These are phyloP conservation scores for Planiliza haematocheilus DNA, from an alignment of 2,113 vertebrate species.

Conservation along the genomic window DNA sequence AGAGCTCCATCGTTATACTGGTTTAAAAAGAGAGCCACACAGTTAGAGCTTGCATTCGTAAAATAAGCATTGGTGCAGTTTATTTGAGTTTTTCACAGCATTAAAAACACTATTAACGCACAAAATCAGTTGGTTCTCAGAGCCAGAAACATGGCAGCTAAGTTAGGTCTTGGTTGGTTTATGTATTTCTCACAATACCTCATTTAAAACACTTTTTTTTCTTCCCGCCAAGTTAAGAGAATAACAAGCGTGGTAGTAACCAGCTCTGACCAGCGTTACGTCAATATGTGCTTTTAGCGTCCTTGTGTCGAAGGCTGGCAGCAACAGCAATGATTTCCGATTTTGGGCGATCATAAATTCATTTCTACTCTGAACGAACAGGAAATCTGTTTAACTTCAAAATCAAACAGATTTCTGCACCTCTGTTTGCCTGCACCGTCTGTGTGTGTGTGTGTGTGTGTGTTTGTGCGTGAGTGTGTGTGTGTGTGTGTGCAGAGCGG, in stretches of 20 bases:
- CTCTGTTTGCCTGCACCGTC: slow-evolving; percentile 31
- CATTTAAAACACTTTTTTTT: neutral
- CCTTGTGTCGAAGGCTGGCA: slow-evolving; percentile 9
- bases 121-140: neutral
- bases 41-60: too few species aligned
- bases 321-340: slow-evolving; percentile 14
- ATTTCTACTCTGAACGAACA: slow-evolving; percentile 36
- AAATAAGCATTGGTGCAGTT: too few species aligned
- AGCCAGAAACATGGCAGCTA: neutral
- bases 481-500: too few species aligned
- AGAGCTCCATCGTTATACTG: too few species aligned
- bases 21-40: too few species aligned
- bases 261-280: neutral
- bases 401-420: slow-evolving; percentile 43
- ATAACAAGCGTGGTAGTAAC: neutral
- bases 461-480: too few species aligned
- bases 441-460: too few species aligned
- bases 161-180: neutral
- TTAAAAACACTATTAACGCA: too few species aligned
- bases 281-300: neutral
- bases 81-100: too few species aligned
- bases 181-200: too few species aligned
- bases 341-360: slow-evolving; percentile 15
- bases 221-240: neutral
- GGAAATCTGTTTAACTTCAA: slow-evolving; percentile 51